Base-by-base conservation (phyloP, 2,113 vertebrate genomes). In the Smithornis capensis region DNA sequence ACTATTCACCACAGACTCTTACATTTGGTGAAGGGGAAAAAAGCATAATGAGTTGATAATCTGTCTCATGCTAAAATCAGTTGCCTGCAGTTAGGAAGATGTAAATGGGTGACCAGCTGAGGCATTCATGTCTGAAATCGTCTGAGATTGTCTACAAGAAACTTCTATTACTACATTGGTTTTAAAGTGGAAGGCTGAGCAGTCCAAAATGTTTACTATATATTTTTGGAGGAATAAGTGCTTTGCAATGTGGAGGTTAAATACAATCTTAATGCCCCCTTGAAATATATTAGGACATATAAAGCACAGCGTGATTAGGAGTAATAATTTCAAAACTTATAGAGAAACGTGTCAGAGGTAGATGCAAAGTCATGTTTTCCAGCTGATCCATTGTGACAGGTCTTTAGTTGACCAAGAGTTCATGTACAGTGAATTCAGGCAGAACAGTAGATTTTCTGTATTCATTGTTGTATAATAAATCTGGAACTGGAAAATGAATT, bases 321-420 rank as follows among this genome's bases (percentile, higher is more conserved):
- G 44, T 91, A 83, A 33, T 77, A 42, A 88, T 52, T 76, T 82
- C 45, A 56, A 78, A 92, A 49, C 67, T 77, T 90, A 64, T 65
- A 60, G 70, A 63, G 37, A 59, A 91, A 29, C 25, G 40, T 78
- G 53, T 93, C 76, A 49, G 65, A 68, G 73, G 45, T 52, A 60
- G 68, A 81, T 60, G 65, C 56, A 40, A 70, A 91, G 45, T 63
- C 28, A 29, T 55, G 86, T 71, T 90, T 92, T 82, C 65, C 35
- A 71, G 69, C 81, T 79, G 81, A 92, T 89, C 42, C 78, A 22
- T 56, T 62, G 27, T 87, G 92, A 81, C 76, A 78, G 64, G 12
- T 56, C 79, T 81, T 50, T 23, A 90, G 88, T 63, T 93, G 92
- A 92, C 77, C 59, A 44, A 67, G 87, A 95, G 88, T 92, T 91